phyloP scores from a whole-genome alignment of 2,888 invertebrate genomes.

The Elegia similella region DNA sequence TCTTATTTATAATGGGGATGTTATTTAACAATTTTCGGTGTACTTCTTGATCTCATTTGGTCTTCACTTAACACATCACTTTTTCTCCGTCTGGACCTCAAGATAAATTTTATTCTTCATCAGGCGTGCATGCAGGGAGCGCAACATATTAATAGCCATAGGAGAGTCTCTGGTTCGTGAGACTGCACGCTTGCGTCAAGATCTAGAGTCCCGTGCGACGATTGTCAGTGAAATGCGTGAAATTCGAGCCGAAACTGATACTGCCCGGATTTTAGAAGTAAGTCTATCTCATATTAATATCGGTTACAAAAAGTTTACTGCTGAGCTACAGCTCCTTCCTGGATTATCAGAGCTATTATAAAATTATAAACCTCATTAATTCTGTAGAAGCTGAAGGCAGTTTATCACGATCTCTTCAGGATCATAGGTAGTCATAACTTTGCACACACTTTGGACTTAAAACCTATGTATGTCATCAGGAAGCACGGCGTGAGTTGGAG shows the following conservation, averaged over 20 bases:
- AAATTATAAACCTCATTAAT: no score
- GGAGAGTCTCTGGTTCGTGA: constrained; percentile 68
- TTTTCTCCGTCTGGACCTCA: no score
- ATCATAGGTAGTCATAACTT: no score
- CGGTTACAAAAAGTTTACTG: no score
- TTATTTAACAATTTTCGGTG: no score
- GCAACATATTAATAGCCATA: constrained; percentile 53
- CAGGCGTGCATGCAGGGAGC: constrained; percentile 60
- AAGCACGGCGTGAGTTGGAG: constrained; percentile 55
- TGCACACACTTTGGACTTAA: not conserved
- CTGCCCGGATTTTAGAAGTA: constrained; percentile 49
- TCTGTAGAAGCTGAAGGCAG: no score
- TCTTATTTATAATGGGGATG: no score
- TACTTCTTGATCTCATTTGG: no score
- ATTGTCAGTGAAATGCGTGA: constrained; percentile 44
- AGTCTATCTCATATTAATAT: not conserved
- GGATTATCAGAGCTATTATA: no score
- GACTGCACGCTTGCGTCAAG: constrained; percentile 57
- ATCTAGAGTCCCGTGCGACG: constrained; percentile 46
- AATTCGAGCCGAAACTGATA: constrained; percentile 41
- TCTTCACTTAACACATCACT: no score
- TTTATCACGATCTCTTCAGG: no score
- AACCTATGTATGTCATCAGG: constrained; percentile 32
- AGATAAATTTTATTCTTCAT: not conserved
- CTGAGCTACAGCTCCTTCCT: no score